These are phyloP conservation scores for Paracentrotus lividus DNA, from an alignment of 53 echinoderm and acorn worm species.

Conservation along the genomic window DNA sequence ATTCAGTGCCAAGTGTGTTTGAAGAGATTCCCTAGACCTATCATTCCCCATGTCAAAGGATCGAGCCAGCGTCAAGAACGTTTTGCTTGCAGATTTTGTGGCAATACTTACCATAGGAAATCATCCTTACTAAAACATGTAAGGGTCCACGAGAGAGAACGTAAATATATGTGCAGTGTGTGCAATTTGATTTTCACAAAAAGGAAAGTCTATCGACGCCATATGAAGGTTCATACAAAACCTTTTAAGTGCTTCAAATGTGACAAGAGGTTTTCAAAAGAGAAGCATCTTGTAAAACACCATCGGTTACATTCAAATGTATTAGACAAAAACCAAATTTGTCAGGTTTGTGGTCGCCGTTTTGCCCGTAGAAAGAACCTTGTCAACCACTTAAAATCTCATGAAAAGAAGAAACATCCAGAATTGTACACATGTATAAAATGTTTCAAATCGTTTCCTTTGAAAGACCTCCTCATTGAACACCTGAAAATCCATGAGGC, in stretches of 20 bases:
- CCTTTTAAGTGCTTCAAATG: not conserved
- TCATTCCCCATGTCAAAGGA: not conserved
- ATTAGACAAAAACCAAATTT: not conserved
- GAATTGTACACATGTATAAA: constrained; percentile 27
- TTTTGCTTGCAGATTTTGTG: not conserved
- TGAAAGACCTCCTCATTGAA: not conserved
- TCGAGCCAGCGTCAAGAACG: not conserved
- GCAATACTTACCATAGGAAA: not conserved
- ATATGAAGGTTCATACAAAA: not conserved
- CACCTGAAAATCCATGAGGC: not conserved
- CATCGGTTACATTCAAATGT: not conserved
- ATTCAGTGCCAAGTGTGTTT: not conserved
- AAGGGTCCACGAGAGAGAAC: not conserved
- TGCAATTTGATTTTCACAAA: not conserved
- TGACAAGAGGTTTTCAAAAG: not conserved
- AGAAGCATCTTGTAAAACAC: not conserved
- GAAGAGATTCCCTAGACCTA: not conserved
- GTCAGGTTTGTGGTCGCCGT: not conserved
- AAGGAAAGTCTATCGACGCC: not conserved
- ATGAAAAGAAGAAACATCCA: no score
- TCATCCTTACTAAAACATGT: not conserved
- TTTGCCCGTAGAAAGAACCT: not conserved
- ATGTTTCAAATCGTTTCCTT: not conserved
- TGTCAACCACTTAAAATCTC: not conserved
- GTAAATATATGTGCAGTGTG: not conserved